Conservation (phyloP, 2,113 vertebrate species). For the Sialia sialis region DNA sequence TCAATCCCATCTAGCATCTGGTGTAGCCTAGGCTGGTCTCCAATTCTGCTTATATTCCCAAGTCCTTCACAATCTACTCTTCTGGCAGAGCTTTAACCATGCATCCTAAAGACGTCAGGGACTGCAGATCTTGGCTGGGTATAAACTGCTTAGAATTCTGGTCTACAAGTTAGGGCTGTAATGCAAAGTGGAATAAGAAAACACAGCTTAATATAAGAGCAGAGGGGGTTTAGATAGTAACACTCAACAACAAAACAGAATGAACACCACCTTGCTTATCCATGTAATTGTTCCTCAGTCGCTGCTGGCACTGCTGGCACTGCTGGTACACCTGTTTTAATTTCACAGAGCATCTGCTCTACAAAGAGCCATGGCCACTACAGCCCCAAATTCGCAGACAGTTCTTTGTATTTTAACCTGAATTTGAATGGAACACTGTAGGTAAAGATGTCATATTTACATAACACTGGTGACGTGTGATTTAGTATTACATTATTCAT, state of each 20-base stretch:
- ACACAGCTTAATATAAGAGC: neutral
- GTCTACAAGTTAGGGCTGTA: neutral
- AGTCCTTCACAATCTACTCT: neutral
- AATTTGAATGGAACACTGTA: neutral
- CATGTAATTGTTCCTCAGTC: neutral
- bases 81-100: neutral
- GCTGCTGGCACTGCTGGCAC: neutral
- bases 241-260: neutral
- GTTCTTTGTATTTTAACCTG: neutral
- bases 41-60: neutral
- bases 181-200: neutral
- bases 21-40: neutral
- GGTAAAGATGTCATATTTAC: neutral
- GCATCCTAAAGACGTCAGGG: neutral
- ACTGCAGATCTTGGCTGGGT: neutral
- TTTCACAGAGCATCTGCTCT: constrained; percentile 3
- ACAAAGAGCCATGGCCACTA: neutral
- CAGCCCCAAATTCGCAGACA: neutral
- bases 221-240: neutral
- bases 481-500: neutral
- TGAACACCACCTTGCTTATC: neutral
- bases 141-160: neutral
- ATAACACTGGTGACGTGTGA: neutral
- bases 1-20: neutral
- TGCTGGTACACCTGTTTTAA: neutral